Conservation (phyloP, 2,888 invertebrate genomes). For the Eretmocerus hayati region DNA sequence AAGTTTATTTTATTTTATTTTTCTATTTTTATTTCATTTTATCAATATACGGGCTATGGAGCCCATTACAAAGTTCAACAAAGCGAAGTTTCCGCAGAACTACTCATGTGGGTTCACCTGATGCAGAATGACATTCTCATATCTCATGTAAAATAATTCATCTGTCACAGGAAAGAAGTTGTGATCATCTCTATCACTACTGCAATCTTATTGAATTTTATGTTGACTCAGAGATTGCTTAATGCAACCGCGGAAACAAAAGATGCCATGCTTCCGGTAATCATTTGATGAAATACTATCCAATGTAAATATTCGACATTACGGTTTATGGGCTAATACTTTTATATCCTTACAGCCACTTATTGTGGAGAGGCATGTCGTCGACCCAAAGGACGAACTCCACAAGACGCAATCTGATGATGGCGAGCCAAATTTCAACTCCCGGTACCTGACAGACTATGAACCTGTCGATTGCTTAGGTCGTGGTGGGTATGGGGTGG, state of each 20-base stretch:
- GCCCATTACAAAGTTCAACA: too few species aligned
- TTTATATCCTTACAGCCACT: slow-evolving; percentile 31
- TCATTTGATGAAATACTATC: too few species aligned
- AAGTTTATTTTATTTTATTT: too few species aligned
- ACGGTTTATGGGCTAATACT: too few species aligned
- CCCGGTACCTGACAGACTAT: slow-evolving; percentile 78
- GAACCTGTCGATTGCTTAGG: slow-evolving; percentile 74
- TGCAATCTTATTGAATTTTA: slow-evolving; percentile 51
- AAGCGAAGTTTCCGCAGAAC: too few species aligned
- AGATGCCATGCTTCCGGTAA: slow-evolving; percentile 36
- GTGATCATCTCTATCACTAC: slow-evolving; percentile 67
- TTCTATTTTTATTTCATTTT: too few species aligned
- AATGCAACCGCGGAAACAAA: slow-evolving; percentile 25
- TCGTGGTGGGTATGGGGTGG: slow-evolving; percentile 92
- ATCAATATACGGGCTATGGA: too few species aligned
- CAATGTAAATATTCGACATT: too few species aligned
- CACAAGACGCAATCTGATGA: slow-evolving; percentile 33
- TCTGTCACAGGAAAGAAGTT: slow-evolving; percentile 63
- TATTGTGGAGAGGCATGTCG: slow-evolving; percentile 35
- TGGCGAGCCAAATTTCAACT: slow-evolving; percentile 34
- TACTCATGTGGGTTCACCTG: too few species aligned
- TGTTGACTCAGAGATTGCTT: neutral
- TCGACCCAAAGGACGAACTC: slow-evolving; percentile 38
- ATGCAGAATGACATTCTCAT: too few species aligned
- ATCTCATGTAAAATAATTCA: neutral